Percentiles rank a stretch among this genome's conserved stretches.
phyloP scores from a whole-genome alignment of 1,140 invertebrate species.

The Sipha flava region DNA sequence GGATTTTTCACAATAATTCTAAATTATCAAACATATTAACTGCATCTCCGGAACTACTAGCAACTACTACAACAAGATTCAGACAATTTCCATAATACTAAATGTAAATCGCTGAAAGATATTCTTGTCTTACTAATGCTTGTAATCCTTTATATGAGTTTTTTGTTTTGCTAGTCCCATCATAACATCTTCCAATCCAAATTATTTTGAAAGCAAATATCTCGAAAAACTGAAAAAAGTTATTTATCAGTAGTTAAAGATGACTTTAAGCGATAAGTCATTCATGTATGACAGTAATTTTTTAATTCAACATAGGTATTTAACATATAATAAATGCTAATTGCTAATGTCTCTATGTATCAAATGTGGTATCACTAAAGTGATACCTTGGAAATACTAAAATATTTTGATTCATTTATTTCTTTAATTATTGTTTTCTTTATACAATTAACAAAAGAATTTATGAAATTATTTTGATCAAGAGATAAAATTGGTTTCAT shows the following conservation, averaged over 20 bases:
- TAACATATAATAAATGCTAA: not conserved
- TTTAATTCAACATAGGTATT: not conserved
- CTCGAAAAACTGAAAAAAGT: not conserved
- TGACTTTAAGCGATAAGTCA: not conserved
- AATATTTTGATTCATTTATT: not conserved
- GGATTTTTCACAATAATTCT: not conserved
- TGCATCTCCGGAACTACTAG: not conserved
- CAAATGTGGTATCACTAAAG: not conserved
- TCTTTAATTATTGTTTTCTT: not conserved
- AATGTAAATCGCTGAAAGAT: not conserved
- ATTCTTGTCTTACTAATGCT: not conserved
- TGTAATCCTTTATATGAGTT: not conserved
- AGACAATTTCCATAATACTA: not conserved
- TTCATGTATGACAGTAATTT: not conserved
- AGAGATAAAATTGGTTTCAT: not conserved
- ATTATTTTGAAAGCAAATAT: not conserved
- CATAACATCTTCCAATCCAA: not conserved
- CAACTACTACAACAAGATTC: not conserved
- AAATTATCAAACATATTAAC: not conserved
- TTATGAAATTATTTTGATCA: not conserved
- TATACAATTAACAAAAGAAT: not conserved
- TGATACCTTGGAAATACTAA: constrained; percentile 4
- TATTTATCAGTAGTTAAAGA: not conserved
- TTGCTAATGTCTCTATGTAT: not conserved
- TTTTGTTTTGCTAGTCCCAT: not conserved